Evolutionary conservation across 2,797 vertebrate species (phyloP).

Genomic region (Forpus xanthops): DNA sequence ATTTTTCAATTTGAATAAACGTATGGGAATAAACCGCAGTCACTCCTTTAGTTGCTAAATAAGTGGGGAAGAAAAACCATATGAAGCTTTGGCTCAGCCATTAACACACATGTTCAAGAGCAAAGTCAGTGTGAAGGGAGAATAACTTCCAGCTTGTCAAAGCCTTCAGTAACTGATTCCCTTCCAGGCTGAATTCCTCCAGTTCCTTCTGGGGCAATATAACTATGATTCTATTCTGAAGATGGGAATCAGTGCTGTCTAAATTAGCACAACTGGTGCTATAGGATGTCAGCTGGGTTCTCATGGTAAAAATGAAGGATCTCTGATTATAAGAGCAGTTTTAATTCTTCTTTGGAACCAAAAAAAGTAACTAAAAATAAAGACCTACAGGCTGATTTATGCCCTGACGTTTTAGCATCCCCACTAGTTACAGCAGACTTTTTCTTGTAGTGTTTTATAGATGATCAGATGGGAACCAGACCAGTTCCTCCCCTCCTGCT

Average conservation of each 20-base stretch:
- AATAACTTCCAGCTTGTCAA: not conserved
- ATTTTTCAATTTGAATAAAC: not conserved
- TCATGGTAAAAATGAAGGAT: not conserved
- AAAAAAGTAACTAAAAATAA: not conserved
- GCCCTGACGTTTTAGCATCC: not conserved
- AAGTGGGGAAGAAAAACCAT: not conserved
- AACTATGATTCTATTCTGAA: not conserved
- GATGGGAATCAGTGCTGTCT: not conserved
- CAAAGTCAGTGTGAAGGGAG: not conserved
- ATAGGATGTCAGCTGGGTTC: not conserved
- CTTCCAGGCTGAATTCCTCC: not conserved
- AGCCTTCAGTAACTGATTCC: not conserved
- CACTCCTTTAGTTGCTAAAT: not conserved
- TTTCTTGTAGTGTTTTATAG: not conserved
- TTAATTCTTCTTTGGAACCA: not conserved
- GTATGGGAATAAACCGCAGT: not conserved
- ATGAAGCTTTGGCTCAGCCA: not conserved
- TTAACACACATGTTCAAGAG: not conserved
- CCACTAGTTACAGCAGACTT: not conserved
- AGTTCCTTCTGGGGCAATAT: not conserved
- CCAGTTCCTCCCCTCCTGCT: not conserved
- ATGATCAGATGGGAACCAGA: slow-evolving; percentile 1
- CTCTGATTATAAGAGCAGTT: not conserved
- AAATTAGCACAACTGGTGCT: not conserved
- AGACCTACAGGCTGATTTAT: not conserved